These are phyloP conservation scores for Coendou prehensilis DNA, from an alignment of 2,797 vertebrate genomes.

Conservation along the genomic window DNA sequence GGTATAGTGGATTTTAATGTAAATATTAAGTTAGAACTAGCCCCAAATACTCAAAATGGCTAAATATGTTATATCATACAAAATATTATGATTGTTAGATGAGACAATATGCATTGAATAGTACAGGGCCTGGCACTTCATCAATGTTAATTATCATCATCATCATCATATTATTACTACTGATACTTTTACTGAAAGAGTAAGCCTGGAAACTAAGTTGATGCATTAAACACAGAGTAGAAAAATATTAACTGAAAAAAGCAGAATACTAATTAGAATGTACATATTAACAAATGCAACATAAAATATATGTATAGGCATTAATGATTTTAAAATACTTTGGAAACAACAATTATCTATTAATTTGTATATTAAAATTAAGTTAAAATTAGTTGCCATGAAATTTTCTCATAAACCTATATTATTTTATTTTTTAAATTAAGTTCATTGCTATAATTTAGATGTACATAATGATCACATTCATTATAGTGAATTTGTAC, in stretches of 20 bases:
- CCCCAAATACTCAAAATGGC: not conserved
- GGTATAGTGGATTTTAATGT: not conserved
- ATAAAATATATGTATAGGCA: not conserved
- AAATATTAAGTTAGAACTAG: not conserved
- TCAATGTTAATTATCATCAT: not conserved
- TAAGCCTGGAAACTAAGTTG: not conserved
- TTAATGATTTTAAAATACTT: conserved; percentile 56
- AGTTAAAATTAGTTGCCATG: not conserved
- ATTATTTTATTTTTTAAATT: conserved; percentile 9
- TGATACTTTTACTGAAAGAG: not conserved
- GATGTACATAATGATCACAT: not conserved
- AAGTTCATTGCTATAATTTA: not conserved
- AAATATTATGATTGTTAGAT: not conserved
- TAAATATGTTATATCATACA: not conserved
- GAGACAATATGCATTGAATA: not conserved
- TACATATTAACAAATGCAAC: not conserved
- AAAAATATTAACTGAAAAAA: conserved; percentile 18
- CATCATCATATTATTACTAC: not conserved
- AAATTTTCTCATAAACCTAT: not conserved
- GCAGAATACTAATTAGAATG: conserved; percentile 24
- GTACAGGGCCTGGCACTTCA: not conserved
- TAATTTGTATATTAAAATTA: conserved; percentile 40
- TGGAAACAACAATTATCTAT: not conserved
- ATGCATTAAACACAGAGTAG: not conserved
- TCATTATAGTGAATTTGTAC: not conserved